Evolutionary conservation across 2,797 vertebrate genomes (phyloP), one percentile per base, ranked within the genome.

Genomic region (Telmatherina bonti): DNA sequence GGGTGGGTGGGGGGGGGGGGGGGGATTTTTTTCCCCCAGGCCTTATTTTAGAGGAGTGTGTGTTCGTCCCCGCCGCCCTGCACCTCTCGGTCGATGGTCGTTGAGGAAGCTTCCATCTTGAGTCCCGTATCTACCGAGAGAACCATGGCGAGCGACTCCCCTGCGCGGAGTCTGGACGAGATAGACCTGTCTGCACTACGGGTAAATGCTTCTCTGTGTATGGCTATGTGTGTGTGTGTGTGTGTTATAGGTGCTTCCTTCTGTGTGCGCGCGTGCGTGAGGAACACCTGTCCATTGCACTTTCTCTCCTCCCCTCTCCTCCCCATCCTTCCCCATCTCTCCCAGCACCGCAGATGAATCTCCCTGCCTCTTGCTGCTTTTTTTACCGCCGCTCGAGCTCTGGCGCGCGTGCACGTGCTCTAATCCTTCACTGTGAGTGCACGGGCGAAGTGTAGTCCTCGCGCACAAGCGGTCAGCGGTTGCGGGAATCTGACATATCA

Each of bases 131-230:
- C 67, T 7, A 84, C 88, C 88, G 89, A 89, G 81, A 91, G 89
- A 72, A 96, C 95, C 90, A 98, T 98, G 97, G 97, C 97, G 94
- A 99, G 96, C 91, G 97, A 99, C 91, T 98, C 97, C 81, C 97
- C 97, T 6, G 97, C 97, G 76, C 94, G 97, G 89, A 98, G 97
- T 92, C 93, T 98, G 95, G 97, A 99, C 86, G 97, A 99, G 93
- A 99, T 98, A 73, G 97, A 99, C 91, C 96, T 99, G 86, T 97
- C 97, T 82, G 96, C 97, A 62, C 92, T 98, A 83, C 95, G 97
- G 97, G 97, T 99, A 93, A 74, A 57, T 66, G 61, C 47, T 61
- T 67, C 53, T 26, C 8, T 68, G 51, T 47, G 33, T 62, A 22
- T 64, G 51, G 47, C 7, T 70, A 26, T 51, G 78, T 61, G 82